Evolutionary conservation across 2,888 invertebrate species (phyloP).

Genomic region (Brachypalpus laphriformis): DNA sequence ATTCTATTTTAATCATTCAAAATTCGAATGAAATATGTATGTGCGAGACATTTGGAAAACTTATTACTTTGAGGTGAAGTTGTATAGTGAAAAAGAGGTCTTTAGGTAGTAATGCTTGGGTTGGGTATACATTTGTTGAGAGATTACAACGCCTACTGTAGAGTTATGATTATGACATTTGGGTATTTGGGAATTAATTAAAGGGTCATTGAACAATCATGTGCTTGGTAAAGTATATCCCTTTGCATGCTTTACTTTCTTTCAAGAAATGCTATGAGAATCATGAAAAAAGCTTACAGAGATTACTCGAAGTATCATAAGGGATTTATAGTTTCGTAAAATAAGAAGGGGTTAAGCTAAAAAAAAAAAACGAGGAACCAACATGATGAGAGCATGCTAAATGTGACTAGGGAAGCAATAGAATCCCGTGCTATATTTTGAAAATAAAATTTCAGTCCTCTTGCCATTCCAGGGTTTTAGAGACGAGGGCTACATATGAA

Average conservation of each 20-base stretch:
- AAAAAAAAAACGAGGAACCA: no score
- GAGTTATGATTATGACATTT: not conserved
- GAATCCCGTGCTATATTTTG: no score
- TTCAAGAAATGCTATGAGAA: not conserved
- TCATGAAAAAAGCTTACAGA: no score
- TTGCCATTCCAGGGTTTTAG: no score
- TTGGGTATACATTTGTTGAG: not conserved
- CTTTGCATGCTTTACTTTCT: not conserved
- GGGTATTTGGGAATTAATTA: not conserved
- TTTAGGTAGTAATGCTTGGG: no score
- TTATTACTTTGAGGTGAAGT: constrained; percentile 4
- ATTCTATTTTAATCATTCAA: constrained; percentile 13
- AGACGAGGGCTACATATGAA: no score
- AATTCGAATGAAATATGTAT: not conserved
- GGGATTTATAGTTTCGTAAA: no score
- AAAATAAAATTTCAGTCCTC: no score
- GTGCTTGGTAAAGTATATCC: not conserved
- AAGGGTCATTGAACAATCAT: not conserved
- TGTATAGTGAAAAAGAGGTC: not conserved
- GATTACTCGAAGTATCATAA: no score
- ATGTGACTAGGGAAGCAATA: no score
- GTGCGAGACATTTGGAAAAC: constrained; percentile 3
- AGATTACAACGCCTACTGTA: not conserved
- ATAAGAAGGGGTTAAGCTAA: no score
- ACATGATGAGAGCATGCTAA: no score